Evolutionary conservation across 2,797 vertebrate species (phyloP).

Genomic region (Poliocrania exsul): DNA sequence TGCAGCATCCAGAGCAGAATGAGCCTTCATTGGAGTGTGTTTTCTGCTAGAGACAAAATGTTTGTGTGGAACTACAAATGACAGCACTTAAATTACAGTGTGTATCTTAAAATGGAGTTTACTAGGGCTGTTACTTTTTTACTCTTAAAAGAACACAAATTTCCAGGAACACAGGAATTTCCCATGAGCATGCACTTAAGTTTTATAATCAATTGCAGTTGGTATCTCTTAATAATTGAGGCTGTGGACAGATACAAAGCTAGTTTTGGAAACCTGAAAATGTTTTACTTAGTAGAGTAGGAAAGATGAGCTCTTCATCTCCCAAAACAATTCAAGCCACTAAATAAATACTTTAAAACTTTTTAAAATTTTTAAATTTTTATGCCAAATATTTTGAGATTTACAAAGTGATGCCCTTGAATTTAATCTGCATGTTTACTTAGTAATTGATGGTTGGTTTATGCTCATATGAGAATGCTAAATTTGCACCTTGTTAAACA

Average conservation of each 20-base stretch:
- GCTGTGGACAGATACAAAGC: rapidly evolving
- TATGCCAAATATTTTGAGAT: background rate
- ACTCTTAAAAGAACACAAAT: background rate
- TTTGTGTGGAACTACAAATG: background rate
- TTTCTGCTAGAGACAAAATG: background rate
- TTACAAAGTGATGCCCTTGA: background rate
- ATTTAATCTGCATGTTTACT: background rate
- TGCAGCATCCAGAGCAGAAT: background rate
- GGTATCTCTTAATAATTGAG: rapidly evolving
- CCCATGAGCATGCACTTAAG: background rate
- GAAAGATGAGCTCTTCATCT: background rate
- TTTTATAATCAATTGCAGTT: background rate
- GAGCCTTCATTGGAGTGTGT: background rate
- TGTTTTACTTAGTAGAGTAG: background rate
- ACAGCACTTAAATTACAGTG: background rate
- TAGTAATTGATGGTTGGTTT: background rate
- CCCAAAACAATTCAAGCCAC: background rate
- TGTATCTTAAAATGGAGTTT: background rate
- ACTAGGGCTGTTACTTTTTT: background rate
- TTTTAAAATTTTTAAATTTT: background rate
- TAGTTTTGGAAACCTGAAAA: background rate
- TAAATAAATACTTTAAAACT: background rate
- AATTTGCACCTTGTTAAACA: background rate
- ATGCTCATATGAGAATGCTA: background rate
- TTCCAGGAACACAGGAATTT: background rate